phyloP scores from a whole-genome alignment of 2,797 vertebrate genomes.

The Octomys mimax region DNA sequence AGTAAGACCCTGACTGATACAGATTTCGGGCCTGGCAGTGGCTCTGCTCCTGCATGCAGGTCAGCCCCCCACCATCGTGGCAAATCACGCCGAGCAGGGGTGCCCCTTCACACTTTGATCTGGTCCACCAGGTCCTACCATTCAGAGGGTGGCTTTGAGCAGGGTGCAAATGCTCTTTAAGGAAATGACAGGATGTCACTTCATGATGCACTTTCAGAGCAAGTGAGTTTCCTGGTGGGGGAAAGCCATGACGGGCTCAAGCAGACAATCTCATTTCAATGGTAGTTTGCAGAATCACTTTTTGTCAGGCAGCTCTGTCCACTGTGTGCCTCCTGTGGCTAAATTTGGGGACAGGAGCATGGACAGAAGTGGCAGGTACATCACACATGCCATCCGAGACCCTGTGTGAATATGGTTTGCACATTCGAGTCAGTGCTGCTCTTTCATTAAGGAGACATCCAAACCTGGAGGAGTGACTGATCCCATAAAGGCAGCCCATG shows the following conservation, averaged over 20 bases:
- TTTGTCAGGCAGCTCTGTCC: background rate
- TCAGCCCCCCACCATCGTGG: rapidly evolving
- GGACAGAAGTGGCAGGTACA: background rate
- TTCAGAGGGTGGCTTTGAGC: background rate
- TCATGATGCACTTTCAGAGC: background rate
- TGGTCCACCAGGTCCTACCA: rapidly evolving
- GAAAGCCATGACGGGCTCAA: rapidly evolving
- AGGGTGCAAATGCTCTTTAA: background rate
- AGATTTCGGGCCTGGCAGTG: no score
- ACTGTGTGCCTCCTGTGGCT: background rate
- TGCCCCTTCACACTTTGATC: rapidly evolving
- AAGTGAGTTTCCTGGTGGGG: background rate
- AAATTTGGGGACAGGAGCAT: background rate
- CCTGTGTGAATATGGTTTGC: background rate
- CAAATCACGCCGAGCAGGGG: background rate
- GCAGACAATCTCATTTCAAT: background rate
- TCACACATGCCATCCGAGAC: rapidly evolving
- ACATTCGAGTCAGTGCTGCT: background rate
- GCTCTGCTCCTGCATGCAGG: no score
- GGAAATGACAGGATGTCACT: rapidly evolving
- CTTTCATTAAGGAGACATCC: background rate
- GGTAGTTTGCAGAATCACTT: background rate
- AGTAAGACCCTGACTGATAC: no score
- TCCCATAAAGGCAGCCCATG: background rate
- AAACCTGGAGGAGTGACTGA: background rate